These are phyloP conservation scores for Idaea aversata DNA, from an alignment of 2,888 invertebrate species.

Conservation along the genomic window DNA sequence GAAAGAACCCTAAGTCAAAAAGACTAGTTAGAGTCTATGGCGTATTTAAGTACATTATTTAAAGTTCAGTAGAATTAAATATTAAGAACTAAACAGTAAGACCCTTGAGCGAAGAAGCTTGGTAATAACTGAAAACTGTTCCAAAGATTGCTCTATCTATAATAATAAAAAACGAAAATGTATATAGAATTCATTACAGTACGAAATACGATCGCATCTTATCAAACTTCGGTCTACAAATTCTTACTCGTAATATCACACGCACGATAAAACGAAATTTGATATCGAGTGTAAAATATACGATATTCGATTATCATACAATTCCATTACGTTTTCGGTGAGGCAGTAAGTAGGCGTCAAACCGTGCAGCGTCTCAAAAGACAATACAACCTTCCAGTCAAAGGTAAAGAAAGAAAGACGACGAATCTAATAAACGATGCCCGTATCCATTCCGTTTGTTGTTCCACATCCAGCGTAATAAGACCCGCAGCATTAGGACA, in stretches of 20 bases:
- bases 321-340: constrained; percentile 39
- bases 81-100: no score
- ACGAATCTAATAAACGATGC: constrained; percentile 75
- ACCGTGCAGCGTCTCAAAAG: constrained; percentile 62
- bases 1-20: no score
- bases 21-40: no score
- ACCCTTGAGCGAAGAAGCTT: background rate
- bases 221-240: background rate
- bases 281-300: constrained; percentile 37
- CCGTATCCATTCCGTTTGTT: constrained; percentile 74
- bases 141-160: background rate
- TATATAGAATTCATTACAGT: background rate
- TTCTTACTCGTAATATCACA: background rate
- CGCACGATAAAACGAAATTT: constrained; percentile 24
- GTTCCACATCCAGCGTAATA: constrained; percentile 56
- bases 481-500: constrained; percentile 47
- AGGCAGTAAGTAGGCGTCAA: constrained; percentile 57
- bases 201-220: background rate
- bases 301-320: constrained; percentile 49
- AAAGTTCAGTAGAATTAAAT: no score
- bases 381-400: constrained; percentile 70
- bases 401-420: constrained; percentile 74
- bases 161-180: background rate
- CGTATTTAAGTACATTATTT: no score
- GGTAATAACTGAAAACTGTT: background rate